Evolutionary conservation across 2,888 invertebrate species (phyloP).

Genomic region (Leptopilina myrica): DNA sequence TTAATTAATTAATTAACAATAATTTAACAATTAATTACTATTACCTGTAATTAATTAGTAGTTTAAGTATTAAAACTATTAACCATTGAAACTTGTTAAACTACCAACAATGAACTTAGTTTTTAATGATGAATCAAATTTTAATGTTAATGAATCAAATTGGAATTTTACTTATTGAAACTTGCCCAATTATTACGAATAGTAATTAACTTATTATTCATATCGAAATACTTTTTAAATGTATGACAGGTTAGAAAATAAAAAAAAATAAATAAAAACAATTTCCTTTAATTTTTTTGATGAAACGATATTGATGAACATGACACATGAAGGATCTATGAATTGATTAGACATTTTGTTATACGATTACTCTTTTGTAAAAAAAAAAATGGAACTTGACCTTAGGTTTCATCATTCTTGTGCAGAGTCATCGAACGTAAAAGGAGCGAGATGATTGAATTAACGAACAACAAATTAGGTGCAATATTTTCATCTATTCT

Average conservation of each 20-base stretch:
- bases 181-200: no score
- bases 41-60: no score
- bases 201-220: no score
- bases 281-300: no score
- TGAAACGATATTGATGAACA: not conserved
- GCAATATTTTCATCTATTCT: not conserved
- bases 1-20: no score
- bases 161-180: no score
- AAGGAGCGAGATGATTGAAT: conserved; percentile 20
- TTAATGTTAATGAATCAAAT: no score
- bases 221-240: not conserved
- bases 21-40: no score
- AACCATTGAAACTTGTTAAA: no score
- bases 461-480: not conserved
- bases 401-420: conserved; percentile 15
- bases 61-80: no score
- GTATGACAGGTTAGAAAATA: not conserved
- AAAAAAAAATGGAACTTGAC: not conserved
- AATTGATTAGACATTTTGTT: not conserved
- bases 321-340: conserved; percentile 4
- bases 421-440: conserved; percentile 17
- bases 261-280: not conserved
- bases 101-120: no score
- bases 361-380: not conserved
- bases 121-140: no score